Evolutionary conservation across 1,140 invertebrate species (phyloP), one percentile per base, ranked within the genome.

Genomic region (Nasonia vitripennis): DNA sequence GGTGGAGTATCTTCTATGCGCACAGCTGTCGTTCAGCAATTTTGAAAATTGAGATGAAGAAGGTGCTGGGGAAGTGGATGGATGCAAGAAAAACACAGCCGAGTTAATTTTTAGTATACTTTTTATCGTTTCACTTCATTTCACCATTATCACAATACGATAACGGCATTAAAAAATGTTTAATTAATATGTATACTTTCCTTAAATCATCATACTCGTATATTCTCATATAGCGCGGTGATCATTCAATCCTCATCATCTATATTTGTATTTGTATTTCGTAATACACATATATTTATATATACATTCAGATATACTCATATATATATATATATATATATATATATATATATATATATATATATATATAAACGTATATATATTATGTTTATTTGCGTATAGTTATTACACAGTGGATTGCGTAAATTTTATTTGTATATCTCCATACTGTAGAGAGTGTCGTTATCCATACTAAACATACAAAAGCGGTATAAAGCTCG

Each of bases 121-220:
- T 84, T 79, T 80, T 86, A 68, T 82, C 85, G 27, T 91, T 92
- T 92, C 90, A 90, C 88, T 92, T 92, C 89, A 90, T 91, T 91
- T 91, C 89, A 91, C 91, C 92, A 92, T 87, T 91, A 92, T 87
- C 87, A 92, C 90, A 90, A 90, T 90, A 92, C 88, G 89, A 93
- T 90, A 92, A 86, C 90, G 91, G 91, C 87, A 91, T 92, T 91
- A 93, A 93, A 93, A 93, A 93, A 91, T 91, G 91, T 92, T 92
- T 91, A 27, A 92, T 93, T 92, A 91, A 92, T 93, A 92, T 92
- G 91, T 93, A 92, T 93, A 93, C 92, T 93, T 93, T 93, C 91
- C 92, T 93, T 92, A 92, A 93, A 92, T 92, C 91, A 91, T 93
- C 91, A 89, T 93, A 92, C 90, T 93, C 91, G 89, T 93, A 92